phyloP scores from a whole-genome alignment of 2,113 vertebrate genomes.

The Hemicordylus capensis region DNA sequence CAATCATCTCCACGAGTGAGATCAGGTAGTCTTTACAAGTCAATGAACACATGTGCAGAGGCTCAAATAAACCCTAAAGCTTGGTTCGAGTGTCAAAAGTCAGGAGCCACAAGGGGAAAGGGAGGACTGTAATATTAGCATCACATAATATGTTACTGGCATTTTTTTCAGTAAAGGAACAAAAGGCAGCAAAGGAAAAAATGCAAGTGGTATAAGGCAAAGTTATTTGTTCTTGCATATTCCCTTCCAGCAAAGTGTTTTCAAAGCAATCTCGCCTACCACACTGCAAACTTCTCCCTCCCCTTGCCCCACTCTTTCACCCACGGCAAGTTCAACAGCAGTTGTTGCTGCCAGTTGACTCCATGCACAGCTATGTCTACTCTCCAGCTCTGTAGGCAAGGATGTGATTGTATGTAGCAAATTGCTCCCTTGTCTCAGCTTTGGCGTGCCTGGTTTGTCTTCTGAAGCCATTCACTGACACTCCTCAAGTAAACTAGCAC shows the following conservation, averaged over 20 bases:
- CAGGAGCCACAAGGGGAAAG: not conserved
- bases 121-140: not conserved
- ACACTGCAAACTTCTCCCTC: not conserved
- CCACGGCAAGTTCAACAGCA: not conserved
- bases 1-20: not conserved
- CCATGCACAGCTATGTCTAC: not conserved
- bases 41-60: not conserved
- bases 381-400: not conserved
- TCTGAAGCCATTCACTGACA: constrained; percentile 1
- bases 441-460: constrained; percentile 6
- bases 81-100: not conserved
- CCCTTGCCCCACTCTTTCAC: not conserved
- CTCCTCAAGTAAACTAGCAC: not conserved
- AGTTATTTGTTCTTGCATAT: not conserved
- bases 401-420: not conserved
- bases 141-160: not conserved
- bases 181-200: not conserved
- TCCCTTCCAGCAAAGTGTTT: not conserved
- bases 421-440: not conserved
- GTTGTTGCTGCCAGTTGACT: too few relatives aligned
- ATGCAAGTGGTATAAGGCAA: not conserved
- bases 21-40: not conserved
- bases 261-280: not conserved
- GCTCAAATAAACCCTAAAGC: not conserved
- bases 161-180: constrained; percentile 9